Percentiles rank a stretch among this genome's conserved stretches.
Evolutionary conservation across 2,888 invertebrate genomes (phyloP).

Genomic region (Callyntrura guangdongensis): DNA sequence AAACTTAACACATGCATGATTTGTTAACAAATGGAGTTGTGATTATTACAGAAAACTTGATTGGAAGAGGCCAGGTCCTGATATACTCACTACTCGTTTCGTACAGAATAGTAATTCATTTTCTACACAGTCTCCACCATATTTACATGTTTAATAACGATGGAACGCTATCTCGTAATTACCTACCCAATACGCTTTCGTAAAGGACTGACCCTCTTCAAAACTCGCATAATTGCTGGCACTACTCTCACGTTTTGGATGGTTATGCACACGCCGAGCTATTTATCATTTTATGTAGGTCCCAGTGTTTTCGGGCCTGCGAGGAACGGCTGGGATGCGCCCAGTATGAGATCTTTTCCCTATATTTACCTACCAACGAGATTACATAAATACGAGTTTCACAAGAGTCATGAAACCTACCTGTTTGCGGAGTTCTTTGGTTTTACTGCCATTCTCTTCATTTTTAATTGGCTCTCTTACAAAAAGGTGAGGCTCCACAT

Average conservation of each 20-base stretch:
- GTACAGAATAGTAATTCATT: no score
- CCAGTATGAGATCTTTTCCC: not conserved
- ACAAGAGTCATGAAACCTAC: not conserved
- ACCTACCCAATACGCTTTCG: not conserved
- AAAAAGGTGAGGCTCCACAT: not conserved
- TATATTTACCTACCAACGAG: not conserved
- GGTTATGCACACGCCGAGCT: not conserved
- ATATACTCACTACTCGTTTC: no score
- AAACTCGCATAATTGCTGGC: not conserved
- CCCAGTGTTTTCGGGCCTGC: not conserved
- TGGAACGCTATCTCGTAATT: slow-evolving; percentile 13
- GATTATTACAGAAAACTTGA: no score
- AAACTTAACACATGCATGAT: no score
- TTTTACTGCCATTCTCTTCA: not conserved
- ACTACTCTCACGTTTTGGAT: not conserved
- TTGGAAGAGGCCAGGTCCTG: no score
- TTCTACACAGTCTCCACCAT: no score
- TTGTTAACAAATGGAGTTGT: no score
- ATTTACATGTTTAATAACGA: not conserved
- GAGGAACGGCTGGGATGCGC: not conserved
- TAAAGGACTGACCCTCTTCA: not conserved
- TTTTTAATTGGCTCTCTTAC: not conserved
- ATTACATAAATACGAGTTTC: not conserved
- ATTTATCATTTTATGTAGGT: not conserved
- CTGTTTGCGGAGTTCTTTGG: not conserved